phyloP scores from a whole-genome alignment of 1,140 invertebrate genomes.

The Diuraphis noxia region DNA sequence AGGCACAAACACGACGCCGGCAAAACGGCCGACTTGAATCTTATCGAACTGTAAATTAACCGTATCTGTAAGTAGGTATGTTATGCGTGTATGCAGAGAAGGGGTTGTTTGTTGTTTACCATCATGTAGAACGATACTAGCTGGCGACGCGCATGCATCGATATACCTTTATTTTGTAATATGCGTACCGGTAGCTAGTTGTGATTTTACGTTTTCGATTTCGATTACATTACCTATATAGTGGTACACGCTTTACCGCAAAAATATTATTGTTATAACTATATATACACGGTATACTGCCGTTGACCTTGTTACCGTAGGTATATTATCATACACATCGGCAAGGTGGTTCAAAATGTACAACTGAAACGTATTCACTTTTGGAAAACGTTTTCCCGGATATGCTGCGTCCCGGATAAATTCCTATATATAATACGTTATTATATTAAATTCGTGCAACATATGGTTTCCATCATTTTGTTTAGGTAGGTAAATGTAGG shows the following conservation, averaged over 20 bases:
- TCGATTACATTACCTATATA: background rate
- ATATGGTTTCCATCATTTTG: constrained; percentile 25
- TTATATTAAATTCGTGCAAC: background rate
- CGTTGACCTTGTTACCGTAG: background rate
- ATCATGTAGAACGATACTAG: background rate
- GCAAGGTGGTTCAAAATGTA: background rate
- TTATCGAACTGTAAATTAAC: constrained; percentile 35
- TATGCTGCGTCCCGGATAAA: background rate
- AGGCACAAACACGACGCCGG: constrained; percentile 11
- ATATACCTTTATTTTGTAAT: background rate
- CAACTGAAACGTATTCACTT: constrained; percentile 2
- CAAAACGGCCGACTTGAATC: background rate
- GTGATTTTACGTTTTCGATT: background rate
- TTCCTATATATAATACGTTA: background rate
- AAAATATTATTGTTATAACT: background rate
- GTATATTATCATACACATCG: background rate
- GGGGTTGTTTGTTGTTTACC: background rate
- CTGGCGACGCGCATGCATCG: background rate
- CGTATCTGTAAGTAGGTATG: background rate
- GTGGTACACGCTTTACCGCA: background rate
- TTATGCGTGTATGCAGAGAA: background rate
- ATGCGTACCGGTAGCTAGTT: background rate
- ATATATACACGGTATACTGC: background rate
- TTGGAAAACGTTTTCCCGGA: constrained; percentile 7
- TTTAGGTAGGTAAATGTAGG: background rate